Evolutionary conservation across 2,113 vertebrate genomes (phyloP).

Genomic region (Columba livia): DNA sequence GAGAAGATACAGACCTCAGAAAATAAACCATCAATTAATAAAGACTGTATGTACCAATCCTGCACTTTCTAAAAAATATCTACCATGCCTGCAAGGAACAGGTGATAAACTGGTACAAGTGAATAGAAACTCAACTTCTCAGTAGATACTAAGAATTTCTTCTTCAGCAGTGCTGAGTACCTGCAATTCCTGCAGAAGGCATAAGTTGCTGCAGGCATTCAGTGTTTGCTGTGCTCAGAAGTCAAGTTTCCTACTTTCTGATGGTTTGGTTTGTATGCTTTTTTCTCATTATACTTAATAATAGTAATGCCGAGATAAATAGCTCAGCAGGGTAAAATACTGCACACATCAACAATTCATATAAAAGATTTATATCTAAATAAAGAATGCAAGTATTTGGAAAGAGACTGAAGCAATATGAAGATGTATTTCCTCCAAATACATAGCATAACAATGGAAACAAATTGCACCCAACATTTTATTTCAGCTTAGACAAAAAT

Average conservation of each 20-base stretch:
- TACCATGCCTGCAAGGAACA: neutral
- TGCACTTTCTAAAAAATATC: neutral
- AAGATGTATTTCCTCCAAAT: slow-evolving; percentile 41
- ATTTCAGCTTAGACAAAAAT: slow-evolving; percentile 28
- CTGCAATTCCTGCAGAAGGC: neutral
- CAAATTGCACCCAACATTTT: slow-evolving; percentile 32
- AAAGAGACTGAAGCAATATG: slow-evolving; percentile 23
- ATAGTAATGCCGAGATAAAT: slow-evolving; percentile 31
- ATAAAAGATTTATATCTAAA: slow-evolving; percentile 16
- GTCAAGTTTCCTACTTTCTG: neutral
- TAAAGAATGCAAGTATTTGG: slow-evolving; percentile 3
- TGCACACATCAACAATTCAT: slow-evolving; percentile 19
- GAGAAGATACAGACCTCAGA: neutral
- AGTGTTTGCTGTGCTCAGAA: neutral
- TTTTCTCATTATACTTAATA: slow-evolving; percentile 32
- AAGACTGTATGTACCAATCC: neutral
- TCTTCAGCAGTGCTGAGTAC: neutral
- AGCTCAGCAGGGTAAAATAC: slow-evolving; percentile 7
- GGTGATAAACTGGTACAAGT: neutral
- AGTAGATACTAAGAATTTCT: neutral
- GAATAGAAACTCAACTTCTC: neutral
- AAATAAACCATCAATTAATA: neutral
- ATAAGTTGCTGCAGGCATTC: neutral
- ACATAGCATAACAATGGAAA: neutral
- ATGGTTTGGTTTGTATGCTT: neutral